phyloP scores from a whole-genome alignment of 2,888 invertebrate genomes.

The Muschampia plurimacula region DNA sequence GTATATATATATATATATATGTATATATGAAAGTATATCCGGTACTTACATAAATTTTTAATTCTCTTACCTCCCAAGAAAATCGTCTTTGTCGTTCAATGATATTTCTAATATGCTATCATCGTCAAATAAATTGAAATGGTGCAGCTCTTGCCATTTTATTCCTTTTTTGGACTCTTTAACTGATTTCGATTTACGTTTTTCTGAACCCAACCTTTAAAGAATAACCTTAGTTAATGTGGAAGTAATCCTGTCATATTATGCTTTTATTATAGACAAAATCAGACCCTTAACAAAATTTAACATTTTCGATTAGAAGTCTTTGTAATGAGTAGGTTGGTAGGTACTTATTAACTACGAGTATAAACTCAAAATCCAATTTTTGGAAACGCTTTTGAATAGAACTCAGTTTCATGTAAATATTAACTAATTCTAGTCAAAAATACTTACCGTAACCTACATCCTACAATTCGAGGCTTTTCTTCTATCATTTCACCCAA shows the following conservation, averaged over 20 bases:
- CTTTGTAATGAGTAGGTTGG: too few relatives aligned
- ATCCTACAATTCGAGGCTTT: conserved; percentile 92
- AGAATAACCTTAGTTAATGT: conserved; percentile 26
- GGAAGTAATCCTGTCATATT: too few relatives aligned
- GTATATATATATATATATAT: too few relatives aligned
- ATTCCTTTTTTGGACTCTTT: conserved; percentile 85
- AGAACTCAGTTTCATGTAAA: neutral
- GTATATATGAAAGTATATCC: too few relatives aligned
- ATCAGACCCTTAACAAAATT: too few relatives aligned
- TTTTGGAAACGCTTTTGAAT: neutral
- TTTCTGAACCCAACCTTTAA: conserved; percentile 95
- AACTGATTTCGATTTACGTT: conserved; percentile 95
- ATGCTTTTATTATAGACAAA: too few relatives aligned
- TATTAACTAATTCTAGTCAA: neutral
- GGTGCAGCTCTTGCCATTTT: conserved; percentile 97
- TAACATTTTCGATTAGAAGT: too few relatives aligned
- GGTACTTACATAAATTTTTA: too few relatives aligned
- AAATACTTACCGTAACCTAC: conserved; percentile 92
- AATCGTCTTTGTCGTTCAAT: conserved; percentile 92
- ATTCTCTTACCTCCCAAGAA: conserved; percentile 74
- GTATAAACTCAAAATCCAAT: too few relatives aligned
- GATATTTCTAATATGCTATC: conserved; percentile 94
- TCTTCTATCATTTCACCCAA: conserved; percentile 92
- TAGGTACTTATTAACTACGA: too few relatives aligned
- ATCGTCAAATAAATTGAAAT: conserved; percentile 96